Base-by-base conservation (phyloP, 37 sponge, comb jelly and placozoan species). In the Petrosia ficiformis region DNA sequence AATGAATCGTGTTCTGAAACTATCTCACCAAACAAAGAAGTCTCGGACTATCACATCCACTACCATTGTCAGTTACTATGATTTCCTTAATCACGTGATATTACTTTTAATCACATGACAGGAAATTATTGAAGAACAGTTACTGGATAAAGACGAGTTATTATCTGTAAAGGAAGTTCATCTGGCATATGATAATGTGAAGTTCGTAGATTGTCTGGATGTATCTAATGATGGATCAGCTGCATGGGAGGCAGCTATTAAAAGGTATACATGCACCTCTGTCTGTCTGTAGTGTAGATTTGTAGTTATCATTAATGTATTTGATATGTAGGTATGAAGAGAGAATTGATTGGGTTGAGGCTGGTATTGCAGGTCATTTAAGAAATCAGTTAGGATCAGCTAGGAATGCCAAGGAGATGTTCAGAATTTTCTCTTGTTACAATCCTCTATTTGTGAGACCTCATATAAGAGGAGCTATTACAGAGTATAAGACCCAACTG, bases 331-430 rank as follows among this genome's bases (percentile, higher is more conserved):
- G 95, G 35, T 95, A 96, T 85, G 96, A 95, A 54, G 96, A 98
- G 77, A 74, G 99, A 6, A 98, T 98, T 36, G 96, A 98, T 39
- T 80, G 88, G 54, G 99, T 98, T 30, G 99, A 98, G 83, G 90
- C 99, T n/a, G 44, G 89, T 19, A 98, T 98, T 43, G 94, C 99
- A 26, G 91, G 96, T 25, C 71, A 83, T 34, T 87, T 98, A n/a
- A 57, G 99, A 36, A 96, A 98, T 83, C 99, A 98, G 83, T 86
- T 98, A 52, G 99, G 99, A 4, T 92, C 99, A 24, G 99, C 99
- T 56, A 95, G 95, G 84, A 98, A 90, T 68, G 99, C 99, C 70
- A 92, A 90, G 57, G 99, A 98, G 77, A 98, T 98, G 99, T 98
- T 98, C 79, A 79, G 96, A 3, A 98, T 98, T 38, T 98, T 98